Evolutionary conservation across 2,888 invertebrate species (phyloP).

Genomic region (Ornithoptera alexandrae): DNA sequence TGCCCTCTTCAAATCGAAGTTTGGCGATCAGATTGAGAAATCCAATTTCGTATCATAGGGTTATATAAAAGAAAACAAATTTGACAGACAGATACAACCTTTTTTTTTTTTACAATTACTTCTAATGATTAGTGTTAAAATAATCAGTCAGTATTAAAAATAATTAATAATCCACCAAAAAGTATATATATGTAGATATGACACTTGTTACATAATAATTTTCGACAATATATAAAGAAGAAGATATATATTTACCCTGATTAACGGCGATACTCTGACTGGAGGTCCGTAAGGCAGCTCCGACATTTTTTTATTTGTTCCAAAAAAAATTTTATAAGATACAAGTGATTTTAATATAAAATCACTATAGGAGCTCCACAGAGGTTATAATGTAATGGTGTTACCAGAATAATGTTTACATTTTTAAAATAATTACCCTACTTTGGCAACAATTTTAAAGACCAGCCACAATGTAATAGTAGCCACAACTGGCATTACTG

Average conservation of each 20-base stretch:
- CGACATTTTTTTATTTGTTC: constrained; percentile 57
- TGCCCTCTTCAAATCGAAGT: too few species aligned
- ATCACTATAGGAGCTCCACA: constrained; percentile 42
- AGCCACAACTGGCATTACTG: too few species aligned
- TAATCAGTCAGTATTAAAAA: constrained; percentile 4
- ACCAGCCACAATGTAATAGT: too few species aligned
- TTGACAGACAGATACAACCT: background rate
- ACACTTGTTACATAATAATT: constrained; percentile 55
- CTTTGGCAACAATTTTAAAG: too few species aligned
- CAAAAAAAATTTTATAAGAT: constrained; percentile 43
- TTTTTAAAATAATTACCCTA: background rate
- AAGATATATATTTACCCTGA: constrained; percentile 81
- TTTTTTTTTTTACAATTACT: background rate
- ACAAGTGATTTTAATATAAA: constrained; percentile 51
- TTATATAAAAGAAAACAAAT: background rate
- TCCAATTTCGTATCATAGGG: background rate
- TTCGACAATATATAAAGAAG: constrained; percentile 19
- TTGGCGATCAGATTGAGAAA: too few species aligned
- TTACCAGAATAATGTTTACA: constrained; percentile 6
- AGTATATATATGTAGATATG: constrained; percentile 8
- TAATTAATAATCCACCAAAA: background rate
- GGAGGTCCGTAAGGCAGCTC: constrained; percentile 81
- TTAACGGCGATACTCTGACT: constrained; percentile 89
- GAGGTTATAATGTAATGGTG: constrained; percentile 45
- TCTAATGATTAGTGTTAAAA: background rate